phyloP scores from a whole-genome alignment of 2,113 vertebrate species.

The Casuarius casuarius region DNA sequence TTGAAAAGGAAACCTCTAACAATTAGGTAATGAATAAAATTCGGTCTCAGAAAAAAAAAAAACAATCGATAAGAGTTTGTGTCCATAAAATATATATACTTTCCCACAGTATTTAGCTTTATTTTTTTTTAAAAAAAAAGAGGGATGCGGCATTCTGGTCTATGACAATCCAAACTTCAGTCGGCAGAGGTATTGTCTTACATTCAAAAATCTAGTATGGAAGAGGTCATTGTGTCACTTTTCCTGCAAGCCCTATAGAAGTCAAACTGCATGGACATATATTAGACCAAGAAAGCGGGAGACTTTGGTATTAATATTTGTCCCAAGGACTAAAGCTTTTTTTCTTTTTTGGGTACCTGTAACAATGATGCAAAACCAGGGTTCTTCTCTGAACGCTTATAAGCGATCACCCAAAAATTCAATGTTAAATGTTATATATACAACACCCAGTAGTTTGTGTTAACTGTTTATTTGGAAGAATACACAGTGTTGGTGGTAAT shows the following conservation, averaged over 20 bases:
- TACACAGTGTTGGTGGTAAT: rapidly evolving
- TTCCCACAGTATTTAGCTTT: not conserved
- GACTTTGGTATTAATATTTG: not conserved
- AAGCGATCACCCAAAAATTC: not conserved
- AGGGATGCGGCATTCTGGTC: not conserved
- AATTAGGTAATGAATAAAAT: not conserved
- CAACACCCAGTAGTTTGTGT: not conserved
- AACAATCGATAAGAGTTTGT: not conserved
- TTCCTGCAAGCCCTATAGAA: not conserved
- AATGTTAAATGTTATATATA: rapidly evolving
- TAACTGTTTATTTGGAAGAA: not conserved
- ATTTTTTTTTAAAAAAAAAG: too few species aligned
- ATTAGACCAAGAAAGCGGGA: not conserved
- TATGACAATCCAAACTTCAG: not conserved
- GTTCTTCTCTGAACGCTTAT: not conserved
- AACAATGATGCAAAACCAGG: rapidly evolving
- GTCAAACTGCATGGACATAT: not conserved
- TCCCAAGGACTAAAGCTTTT: not conserved
- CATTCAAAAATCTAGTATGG: not conserved
- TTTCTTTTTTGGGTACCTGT: not conserved
- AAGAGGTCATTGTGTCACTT: not conserved
- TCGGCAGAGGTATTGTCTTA: rapidly evolving
- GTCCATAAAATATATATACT: not conserved
- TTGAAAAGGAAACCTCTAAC: not conserved
- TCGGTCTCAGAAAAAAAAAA: not conserved